These are phyloP conservation scores for Acanthosepion pharaonis DNA, from an alignment of 2,888 invertebrate genomes.

Conservation along the genomic window DNA sequence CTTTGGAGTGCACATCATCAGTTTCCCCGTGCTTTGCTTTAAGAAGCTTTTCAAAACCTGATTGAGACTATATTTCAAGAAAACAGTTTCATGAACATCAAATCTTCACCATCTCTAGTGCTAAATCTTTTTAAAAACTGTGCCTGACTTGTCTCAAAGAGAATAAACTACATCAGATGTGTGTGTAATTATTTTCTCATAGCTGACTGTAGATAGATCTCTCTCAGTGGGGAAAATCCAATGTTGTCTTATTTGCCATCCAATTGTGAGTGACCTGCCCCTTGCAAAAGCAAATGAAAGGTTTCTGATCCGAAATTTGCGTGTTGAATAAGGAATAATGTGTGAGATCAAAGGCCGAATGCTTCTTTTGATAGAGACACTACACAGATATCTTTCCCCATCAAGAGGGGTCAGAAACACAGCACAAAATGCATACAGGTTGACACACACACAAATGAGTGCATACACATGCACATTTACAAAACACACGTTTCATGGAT, in stretches of 20 bases:
- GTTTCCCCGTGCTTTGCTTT: too few species aligned
- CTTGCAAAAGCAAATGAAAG: neutral
- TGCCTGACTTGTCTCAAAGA: neutral
- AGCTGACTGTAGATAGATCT: neutral
- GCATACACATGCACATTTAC: neutral
- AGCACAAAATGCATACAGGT: neutral
- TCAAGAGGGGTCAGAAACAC: neutral
- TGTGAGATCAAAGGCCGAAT: neutral
- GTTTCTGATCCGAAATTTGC: constrained; percentile 1
- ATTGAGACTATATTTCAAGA: too few species aligned
- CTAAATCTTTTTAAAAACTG: neutral
- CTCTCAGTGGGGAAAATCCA: neutral
- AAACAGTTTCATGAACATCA: too few species aligned
- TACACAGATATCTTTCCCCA: neutral
- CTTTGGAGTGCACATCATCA: too few species aligned
- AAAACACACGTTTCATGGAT: neutral
- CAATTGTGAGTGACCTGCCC: neutral
- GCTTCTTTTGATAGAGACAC: neutral
- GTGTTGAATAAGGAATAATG: constrained; percentile 33
- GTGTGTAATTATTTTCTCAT: neutral
- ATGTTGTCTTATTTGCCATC: neutral
- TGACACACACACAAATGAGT: neutral
- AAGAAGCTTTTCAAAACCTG: too few species aligned
- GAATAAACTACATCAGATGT: too few species aligned
- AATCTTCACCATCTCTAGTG: too few species aligned